Percentiles rank a stretch among this genome's conserved stretches.
These are phyloP conservation scores for Oedothorax gibbosus DNA, from an alignment of 1,140 invertebrate species.

Conservation along the genomic window DNA sequence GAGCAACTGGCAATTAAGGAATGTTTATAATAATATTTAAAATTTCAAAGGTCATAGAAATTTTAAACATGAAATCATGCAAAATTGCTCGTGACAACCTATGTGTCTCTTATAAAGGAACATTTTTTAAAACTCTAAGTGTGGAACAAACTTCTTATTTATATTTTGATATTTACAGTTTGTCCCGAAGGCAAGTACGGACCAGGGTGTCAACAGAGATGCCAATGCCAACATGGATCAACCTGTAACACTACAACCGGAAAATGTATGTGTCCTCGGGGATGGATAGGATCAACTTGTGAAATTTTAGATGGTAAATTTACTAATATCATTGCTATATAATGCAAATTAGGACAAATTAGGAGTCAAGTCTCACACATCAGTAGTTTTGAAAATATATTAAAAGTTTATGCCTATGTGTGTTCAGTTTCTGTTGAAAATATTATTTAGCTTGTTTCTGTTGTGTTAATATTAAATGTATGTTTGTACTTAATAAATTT, in stretches of 20 bases:
- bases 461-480: too few relatives aligned
- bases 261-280: constrained; percentile 71
- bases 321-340: background rate
- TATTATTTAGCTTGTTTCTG: too few relatives aligned
- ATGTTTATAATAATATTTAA: too few relatives aligned
- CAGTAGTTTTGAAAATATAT: too few relatives aligned
- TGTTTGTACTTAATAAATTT: too few relatives aligned
- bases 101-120: background rate
- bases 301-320: constrained; percentile 38
- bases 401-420: too few relatives aligned
- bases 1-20: too few relatives aligned
- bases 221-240: constrained; percentile 92
- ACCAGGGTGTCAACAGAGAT: constrained; percentile 82
- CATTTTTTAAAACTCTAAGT: background rate
- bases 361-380: background rate
- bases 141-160: background rate
- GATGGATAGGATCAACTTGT: constrained; percentile 53
- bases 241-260: constrained; percentile 83
- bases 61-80: too few relatives aligned
- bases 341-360: background rate
- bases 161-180: constrained; percentile 25
- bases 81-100: too few relatives aligned
- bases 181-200: constrained; percentile 85
- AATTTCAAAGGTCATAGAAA: too few relatives aligned
- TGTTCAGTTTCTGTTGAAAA: too few relatives aligned